phyloP scores from a whole-genome alignment of 1,140 invertebrate genomes.

The Solenopsis fugax region DNA sequence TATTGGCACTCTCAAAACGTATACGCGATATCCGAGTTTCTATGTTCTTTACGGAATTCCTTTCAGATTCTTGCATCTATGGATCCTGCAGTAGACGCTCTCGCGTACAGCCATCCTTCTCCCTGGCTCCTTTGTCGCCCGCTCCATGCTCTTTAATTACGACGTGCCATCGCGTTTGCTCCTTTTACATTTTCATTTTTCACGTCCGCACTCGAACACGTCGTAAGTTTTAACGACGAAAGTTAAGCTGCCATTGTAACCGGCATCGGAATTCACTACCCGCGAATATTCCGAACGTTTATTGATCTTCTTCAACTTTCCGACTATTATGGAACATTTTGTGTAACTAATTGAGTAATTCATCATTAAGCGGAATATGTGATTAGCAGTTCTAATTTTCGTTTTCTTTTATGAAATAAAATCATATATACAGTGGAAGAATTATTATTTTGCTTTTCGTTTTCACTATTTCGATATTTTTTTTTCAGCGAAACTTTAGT shows the following conservation, averaged over 20 bases:
- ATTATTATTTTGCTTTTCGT: not conserved
- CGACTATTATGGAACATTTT: constrained; percentile 1
- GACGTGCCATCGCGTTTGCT: constrained; percentile 55
- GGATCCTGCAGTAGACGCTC: not conserved
- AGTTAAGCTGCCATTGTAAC: constrained; percentile 45
- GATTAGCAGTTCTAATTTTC: constrained; percentile 24
- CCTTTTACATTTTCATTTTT: constrained; percentile 53
- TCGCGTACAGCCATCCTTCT: constrained; percentile 22
- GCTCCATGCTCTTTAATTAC: constrained; percentile 47
- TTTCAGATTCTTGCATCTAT: constrained; percentile 9
- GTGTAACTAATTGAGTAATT: constrained; percentile 38
- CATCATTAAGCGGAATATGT: constrained; percentile 2
- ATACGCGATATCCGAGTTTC: constrained; percentile 36
- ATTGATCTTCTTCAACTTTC: constrained; percentile 17
- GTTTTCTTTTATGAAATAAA: not conserved
- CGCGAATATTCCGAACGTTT: constrained; percentile 36
- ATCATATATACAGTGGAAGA: not conserved
- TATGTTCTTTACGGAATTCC: constrained; percentile 31
- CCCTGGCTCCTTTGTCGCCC: constrained; percentile 23
- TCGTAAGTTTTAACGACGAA: constrained; percentile 52
- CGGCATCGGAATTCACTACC: constrained; percentile 39
- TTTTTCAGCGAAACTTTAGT: not conserved
- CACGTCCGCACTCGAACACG: constrained; percentile 34
- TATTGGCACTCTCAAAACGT: constrained; percentile 22
- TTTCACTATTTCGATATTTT: not conserved